Evolutionary conservation across 2,888 invertebrate genomes (phyloP).

Genomic region (Melipona beecheii): DNA sequence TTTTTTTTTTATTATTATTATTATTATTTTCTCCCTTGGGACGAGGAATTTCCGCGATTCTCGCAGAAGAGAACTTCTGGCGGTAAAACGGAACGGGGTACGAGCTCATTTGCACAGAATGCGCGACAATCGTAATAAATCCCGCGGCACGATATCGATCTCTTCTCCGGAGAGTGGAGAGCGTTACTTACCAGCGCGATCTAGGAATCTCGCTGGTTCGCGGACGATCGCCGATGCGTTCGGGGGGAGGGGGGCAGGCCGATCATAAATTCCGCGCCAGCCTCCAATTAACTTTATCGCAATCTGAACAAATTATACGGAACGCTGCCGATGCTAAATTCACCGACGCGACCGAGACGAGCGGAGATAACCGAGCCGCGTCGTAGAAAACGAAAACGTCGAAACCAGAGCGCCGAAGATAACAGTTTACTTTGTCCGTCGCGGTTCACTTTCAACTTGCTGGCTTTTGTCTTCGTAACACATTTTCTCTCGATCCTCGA

Average conservation of each 20-base stretch:
- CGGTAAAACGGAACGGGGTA: slow-evolving; percentile 32
- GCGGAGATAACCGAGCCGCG: slow-evolving; percentile 34
- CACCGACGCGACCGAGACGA: slow-evolving; percentile 36
- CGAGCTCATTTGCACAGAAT: slow-evolving; percentile 71
- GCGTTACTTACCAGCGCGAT: slow-evolving; percentile 63
- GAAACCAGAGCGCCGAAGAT: slow-evolving; percentile 34
- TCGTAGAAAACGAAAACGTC: slow-evolving; percentile 41
- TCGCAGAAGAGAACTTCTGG: too few relatives aligned
- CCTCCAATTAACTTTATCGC: slow-evolving; percentile 72
- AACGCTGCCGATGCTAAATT: slow-evolving; percentile 65
- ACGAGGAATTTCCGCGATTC: slow-evolving; percentile 25
- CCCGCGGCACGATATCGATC: slow-evolving; percentile 65
- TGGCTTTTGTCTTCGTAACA: slow-evolving; percentile 15
- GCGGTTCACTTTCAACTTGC: slow-evolving; percentile 20
- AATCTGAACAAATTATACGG: slow-evolving; percentile 69
- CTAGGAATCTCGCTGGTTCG: slow-evolving; percentile 62
- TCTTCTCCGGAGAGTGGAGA: slow-evolving; percentile 16
- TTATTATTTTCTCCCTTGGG: not conserved
- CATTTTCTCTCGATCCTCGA: not conserved
- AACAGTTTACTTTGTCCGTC: slow-evolving; percentile 38
- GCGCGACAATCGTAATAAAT: slow-evolving; percentile 69
- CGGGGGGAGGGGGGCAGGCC: slow-evolving; percentile 1
- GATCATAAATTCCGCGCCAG: slow-evolving; percentile 61
- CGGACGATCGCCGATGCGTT: slow-evolving; percentile 19
- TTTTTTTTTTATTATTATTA: too few relatives aligned